A percentile compares a stretch with the other conserved stretches of the same genome.
Conservation (phyloP, 2,797 vertebrate species). For the Etheostoma perlongum region DNA sequence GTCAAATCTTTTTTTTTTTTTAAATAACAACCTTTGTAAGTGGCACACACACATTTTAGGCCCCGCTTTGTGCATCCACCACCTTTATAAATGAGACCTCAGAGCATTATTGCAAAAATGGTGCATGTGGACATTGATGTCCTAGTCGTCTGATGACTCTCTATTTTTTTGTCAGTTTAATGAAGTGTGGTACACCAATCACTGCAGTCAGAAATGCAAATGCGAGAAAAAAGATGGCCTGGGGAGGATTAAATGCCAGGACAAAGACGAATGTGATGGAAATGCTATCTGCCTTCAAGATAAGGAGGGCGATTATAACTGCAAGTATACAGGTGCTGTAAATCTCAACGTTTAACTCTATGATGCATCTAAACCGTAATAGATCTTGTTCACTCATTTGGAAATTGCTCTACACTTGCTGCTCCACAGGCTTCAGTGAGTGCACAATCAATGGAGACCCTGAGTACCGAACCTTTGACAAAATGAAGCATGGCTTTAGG, state of each 20-base stretch:
- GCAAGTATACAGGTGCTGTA: conserved; percentile 80
- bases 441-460: conserved; percentile 82
- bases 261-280: conserved; percentile 76
- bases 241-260: conserved; percentile 73
- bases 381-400: background rate
- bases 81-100: too few species aligned
- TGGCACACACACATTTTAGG: too few species aligned
- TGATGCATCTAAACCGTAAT: background rate
- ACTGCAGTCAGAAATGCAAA: conserved; percentile 83
- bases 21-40: too few species aligned
- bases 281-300: conserved; percentile 80
- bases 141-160: background rate
- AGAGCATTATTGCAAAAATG: background rate
- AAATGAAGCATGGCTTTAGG: conserved; percentile 83
- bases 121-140: background rate
- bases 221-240: conserved; percentile 74
- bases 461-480: conserved; percentile 87
- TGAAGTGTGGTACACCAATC: conserved; percentile 83
- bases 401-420: conserved; percentile 4
- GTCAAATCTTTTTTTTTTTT: too few species aligned
- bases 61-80: too few species aligned
- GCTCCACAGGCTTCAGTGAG: conserved; percentile 71
- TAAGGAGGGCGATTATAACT: conserved; percentile 78
- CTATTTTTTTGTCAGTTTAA: conserved; percentile 72
- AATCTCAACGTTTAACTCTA: background rate